Base-by-base conservation (phyloP, 2,888 invertebrate genomes). In the Aphrophora alni region DNA sequence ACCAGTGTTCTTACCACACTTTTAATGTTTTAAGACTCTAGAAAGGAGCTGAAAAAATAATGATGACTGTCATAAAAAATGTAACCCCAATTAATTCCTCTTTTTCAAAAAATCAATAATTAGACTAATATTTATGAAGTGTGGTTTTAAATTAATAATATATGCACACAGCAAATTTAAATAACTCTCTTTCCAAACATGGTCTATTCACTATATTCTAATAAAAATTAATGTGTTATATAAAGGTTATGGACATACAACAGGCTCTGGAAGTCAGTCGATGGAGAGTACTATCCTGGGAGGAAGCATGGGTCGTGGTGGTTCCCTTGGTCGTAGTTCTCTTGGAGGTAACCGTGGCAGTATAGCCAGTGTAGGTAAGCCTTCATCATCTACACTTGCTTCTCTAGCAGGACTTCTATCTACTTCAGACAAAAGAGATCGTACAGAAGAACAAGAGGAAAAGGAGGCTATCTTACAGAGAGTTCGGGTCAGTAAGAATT, bases 351-450 rank as follows among this genome's bases (percentile, higher is more conserved):
- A 95, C 82, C 91, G 96, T 28, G 95, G 95, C 70, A 96, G 96
- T 84, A 88, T 96, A 77, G 89, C 89, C 1, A 86, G 87, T 24
- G 87, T 88, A 75, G 95, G 96, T 78, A 98, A 98, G 87, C 97
- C 97, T 0, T 94, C 96, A 0, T 95, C 95, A 70, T 95, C 96
- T 0, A 96, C 96, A 0, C 89, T 97, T 21, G 95, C 95, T 0
- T 95, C 95, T 77, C 89, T 98, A 75, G 95, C 95, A 0, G 97
- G 87, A 4, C 84, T 88, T 33, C 83, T 87, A 28, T 86, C 87
- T 25, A 84, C 85, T 3, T 84, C 86, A 10, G 59, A 78, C n/a
- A 44, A 44, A 14, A 76, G 80, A 0, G 81, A 75, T 14, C 82
- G 83, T 3, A 25, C 51, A 33, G 75, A 73, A 24, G 75, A 76